Evolutionary conservation across 2,888 invertebrate genomes (phyloP).

Genomic region (Cheilosia vulpina): DNA sequence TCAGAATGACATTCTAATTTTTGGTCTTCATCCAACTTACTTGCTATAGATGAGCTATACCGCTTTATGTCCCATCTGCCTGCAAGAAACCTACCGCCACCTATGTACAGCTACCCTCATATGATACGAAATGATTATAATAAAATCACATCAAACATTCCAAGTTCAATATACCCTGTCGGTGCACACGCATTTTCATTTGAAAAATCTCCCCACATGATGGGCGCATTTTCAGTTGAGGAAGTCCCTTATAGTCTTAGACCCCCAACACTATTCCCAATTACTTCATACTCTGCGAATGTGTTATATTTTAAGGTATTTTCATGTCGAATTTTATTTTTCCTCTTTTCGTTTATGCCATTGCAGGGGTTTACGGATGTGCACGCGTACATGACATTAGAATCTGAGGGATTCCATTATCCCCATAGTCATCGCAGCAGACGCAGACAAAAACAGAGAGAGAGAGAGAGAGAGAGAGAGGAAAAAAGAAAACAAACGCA

Average conservation of each 20-base stretch:
- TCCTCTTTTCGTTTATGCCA: constrained; percentile 19
- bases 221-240: constrained; percentile 19
- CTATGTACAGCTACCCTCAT: not conserved
- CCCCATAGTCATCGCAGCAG: constrained; percentile 41
- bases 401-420: constrained; percentile 61
- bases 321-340: constrained; percentile 42
- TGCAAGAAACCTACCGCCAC: not conserved
- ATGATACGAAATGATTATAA: not conserved
- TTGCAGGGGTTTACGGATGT: constrained; percentile 31
- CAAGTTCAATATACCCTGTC: constrained; percentile 54
- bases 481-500: constrained; percentile 40
- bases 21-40: no score
- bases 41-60: no score
- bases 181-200: constrained; percentile 40
- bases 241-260: constrained; percentile 48
- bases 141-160: constrained; percentile 12
- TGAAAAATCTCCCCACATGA: constrained; percentile 25
- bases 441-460: constrained; percentile 21
- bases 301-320: constrained; percentile 51
- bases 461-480: no score
- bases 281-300: constrained; percentile 50
- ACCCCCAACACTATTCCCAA: constrained; percentile 59
- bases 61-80: no score
- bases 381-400: constrained; percentile 55
- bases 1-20: no score